phyloP scores from a whole-genome alignment of 2,797 vertebrate genomes.

The Enteromius unitaeniatus region DNA sequence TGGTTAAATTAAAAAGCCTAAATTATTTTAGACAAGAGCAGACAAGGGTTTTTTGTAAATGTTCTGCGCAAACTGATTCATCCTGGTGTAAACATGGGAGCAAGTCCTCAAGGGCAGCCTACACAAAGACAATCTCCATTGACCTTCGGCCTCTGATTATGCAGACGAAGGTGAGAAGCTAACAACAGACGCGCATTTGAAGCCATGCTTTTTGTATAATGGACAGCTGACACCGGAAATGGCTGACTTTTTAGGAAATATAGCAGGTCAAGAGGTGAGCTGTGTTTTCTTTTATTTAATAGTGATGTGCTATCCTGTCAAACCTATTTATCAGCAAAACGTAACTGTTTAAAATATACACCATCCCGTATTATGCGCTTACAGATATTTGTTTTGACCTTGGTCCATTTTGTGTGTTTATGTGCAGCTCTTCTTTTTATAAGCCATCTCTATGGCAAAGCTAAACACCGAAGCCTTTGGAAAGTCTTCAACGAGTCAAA shows the following conservation, averaged over 20 bases:
- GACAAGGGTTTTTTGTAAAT: conserved; percentile 22
- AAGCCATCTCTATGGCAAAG: neutral
- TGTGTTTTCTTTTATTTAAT: conserved; percentile 28
- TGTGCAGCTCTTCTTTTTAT: neutral
- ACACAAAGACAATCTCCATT: neutral
- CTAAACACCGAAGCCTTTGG: neutral
- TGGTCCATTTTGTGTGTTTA: neutral
- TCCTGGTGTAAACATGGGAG: conserved; percentile 57
- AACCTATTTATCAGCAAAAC: conserved; percentile 36
- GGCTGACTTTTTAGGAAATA: neutral
- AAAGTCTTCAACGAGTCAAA: neutral
- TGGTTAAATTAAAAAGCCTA: conserved; percentile 62
- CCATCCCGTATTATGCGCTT: neutral
- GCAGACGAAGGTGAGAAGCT: conserved; percentile 51
- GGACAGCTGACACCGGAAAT: conserved; percentile 43
- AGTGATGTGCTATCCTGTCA: conserved; percentile 18
- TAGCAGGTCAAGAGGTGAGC: conserved; percentile 40
- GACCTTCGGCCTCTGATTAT: conserved; percentile 59
- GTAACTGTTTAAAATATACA: neutral
- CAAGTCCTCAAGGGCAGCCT: conserved; percentile 62
- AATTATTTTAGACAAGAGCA: conserved; percentile 56
- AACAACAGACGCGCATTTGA: conserved; percentile 50
- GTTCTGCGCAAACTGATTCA: conserved; percentile 38
- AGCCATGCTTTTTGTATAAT: conserved; percentile 45
- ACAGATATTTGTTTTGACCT: neutral